These are phyloP conservation scores for human (Homo sapiens) DNA, from an alignment of 2,113 vertebrate genomes.

Conservation along the genomic window GRCh38 chr9:69793001-69793500, in stretches of 20 bases:
- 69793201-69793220: not conserved
- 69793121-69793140: not conserved
- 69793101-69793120: not conserved
- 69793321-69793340: too few species aligned
- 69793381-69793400: not conserved
- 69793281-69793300: not conserved
- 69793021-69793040: not conserved
- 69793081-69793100: not conserved
- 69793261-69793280: not conserved
- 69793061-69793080: not conserved
- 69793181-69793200: not conserved
- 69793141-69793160: not conserved
- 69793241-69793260: not conserved
- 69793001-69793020: too few species aligned
- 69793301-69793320: not conserved
- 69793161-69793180: not conserved
- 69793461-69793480: not conserved
- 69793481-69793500: not conserved
- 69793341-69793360: too few species aligned
- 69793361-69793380: not conserved
- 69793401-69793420: not conserved
- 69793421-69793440: not conserved
- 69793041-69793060: not conserved
- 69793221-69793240: not conserved
- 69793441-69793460: not conserved